A percentile compares a stretch with the other conserved stretches of the same genome.
Evolutionary conservation across 2,113 vertebrate genomes (phyloP).

Genomic region (Parus major): DNA sequence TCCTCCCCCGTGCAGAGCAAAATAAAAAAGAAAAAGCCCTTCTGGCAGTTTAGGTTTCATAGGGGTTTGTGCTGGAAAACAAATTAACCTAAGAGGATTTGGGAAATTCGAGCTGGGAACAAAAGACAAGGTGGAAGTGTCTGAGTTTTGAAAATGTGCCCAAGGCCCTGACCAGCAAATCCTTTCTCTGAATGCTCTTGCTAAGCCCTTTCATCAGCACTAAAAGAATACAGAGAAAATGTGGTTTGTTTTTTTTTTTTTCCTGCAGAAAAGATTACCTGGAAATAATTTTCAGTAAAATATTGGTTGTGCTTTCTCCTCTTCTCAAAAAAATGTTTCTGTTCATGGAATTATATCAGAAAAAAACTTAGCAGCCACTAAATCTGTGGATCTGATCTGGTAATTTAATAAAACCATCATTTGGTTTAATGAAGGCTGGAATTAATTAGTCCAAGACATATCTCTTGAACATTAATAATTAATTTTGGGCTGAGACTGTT

Average conservation of each 20-base stretch:
- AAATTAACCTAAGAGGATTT: conserved; percentile 39
- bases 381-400: not conserved
- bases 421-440: not conserved
- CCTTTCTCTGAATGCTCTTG: not conserved
- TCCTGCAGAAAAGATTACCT: not conserved
- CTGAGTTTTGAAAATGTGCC: not conserved
- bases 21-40: not conserved
- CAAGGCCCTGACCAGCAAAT: not conserved
- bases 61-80: not conserved
- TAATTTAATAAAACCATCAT: not conserved
- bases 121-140: conserved; percentile 20
- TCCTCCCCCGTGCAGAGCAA: fast-evolving
- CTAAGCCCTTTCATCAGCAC: not conserved
- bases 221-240: not conserved
- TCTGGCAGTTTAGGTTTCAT: not conserved
- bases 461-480: not conserved
- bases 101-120: not conserved
- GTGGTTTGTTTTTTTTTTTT: too few relatives aligned
- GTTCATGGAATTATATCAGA: not conserved
- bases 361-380: not conserved
- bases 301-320: not conserved
- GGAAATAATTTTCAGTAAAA: not conserved
- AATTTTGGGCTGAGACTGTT: not conserved
- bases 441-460: not conserved
- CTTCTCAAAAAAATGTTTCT: not conserved